Percentiles rank a stretch among this genome's conserved stretches.
phyloP scores from a whole-genome alignment of 2,113 vertebrate species.

The Drymodes brunneopygia region DNA sequence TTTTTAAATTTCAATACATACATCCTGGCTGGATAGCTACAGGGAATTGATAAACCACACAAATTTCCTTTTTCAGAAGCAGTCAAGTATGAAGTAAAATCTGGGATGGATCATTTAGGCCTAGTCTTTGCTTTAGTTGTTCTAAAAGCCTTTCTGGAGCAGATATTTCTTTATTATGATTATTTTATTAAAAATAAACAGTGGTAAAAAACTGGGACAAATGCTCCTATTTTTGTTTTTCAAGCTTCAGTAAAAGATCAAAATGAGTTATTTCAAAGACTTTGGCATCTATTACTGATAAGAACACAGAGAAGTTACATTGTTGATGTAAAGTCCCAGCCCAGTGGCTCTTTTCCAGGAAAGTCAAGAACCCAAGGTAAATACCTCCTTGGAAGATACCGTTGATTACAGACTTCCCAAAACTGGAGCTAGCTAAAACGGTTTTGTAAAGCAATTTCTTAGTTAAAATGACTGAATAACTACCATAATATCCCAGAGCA shows the following conservation, averaged over 20 bases:
- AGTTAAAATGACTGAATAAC: not conserved
- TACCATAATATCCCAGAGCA: not conserved
- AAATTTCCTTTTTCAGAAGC: not conserved
- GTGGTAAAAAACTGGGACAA: not conserved
- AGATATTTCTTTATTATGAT: not conserved
- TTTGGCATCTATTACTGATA: not conserved
- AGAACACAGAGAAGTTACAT: not conserved
- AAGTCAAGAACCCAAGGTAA: not conserved
- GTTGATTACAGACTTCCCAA: not conserved
- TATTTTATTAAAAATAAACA: not conserved
- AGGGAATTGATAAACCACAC: not conserved
- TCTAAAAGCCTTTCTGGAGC: not conserved
- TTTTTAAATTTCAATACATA: not conserved
- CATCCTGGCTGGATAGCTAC: not conserved
- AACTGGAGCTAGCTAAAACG: not conserved
- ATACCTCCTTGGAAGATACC: not conserved
- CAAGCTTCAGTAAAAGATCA: not conserved
- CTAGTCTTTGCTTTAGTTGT: not conserved
- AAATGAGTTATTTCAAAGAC: not conserved
- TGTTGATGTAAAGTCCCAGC: not conserved
- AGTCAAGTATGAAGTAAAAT: not conserved
- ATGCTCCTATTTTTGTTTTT: not conserved
- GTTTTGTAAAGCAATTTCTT: not conserved
- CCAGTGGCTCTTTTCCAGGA: not conserved
- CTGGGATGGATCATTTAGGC: not conserved